These are phyloP conservation scores for Channa striata DNA, from an alignment of 2,797 vertebrate species.

Conservation along the genomic window DNA sequence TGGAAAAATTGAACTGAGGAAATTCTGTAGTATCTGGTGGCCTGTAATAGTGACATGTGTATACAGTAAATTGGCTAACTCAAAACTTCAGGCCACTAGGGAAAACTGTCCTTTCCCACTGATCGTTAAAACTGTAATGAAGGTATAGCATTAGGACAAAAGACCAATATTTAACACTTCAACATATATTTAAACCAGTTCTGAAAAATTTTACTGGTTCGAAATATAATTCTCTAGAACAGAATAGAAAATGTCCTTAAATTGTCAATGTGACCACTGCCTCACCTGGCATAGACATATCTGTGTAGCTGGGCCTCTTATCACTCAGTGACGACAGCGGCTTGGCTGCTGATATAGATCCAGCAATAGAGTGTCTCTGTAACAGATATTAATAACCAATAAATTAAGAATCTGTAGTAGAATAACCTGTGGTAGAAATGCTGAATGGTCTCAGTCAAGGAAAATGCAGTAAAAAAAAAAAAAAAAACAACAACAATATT, in stretches of 20 bases:
- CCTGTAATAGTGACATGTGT: conserved; percentile 41
- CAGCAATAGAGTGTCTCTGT: conserved; percentile 93
- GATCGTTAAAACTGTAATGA: neutral
- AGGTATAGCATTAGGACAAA: neutral
- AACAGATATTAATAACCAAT: conserved; percentile 55
- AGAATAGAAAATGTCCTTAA: neutral
- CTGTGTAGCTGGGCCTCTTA: conserved; percentile 93
- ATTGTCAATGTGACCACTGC: neutral
- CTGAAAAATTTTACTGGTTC: neutral
- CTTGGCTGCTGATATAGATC: conserved; percentile 90
- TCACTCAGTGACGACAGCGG: conserved; percentile 90
- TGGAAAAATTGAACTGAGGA: conserved; percentile 48
- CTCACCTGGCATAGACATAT: conserved; percentile 92
- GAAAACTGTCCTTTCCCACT: neutral
- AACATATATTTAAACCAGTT: neutral
- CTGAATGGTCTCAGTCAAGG: neutral
- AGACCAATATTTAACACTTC: neutral
- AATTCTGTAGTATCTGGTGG: conserved; percentile 4
- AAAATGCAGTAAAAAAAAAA: neutral
- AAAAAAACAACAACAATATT: no score
- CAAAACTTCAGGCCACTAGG: conserved; percentile 20
- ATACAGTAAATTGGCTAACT: conserved; percentile 33
- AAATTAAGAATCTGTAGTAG: no score
- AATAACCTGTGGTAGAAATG: neutral
- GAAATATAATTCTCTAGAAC: no score